phyloP scores from a whole-genome alignment of 2,113 vertebrate species.

The Thermophis baileyi region DNA sequence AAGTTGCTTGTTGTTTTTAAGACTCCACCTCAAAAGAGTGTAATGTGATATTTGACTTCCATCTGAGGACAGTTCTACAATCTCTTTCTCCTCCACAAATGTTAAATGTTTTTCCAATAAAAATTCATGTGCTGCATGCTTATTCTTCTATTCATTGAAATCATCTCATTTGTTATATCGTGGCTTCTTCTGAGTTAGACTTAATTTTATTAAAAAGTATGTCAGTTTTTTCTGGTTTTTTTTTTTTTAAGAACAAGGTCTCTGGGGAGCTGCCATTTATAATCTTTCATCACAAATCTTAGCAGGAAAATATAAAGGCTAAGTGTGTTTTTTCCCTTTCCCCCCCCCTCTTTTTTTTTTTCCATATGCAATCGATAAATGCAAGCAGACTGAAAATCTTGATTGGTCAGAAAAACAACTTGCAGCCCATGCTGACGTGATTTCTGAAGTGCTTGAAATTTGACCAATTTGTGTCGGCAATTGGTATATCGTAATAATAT shows the following conservation, averaged over 20 bases:
- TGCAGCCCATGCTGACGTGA: neutral
- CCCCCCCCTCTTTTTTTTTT: neutral
- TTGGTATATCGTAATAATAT: neutral
- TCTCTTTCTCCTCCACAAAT: neutral
- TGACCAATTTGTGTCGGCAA: neutral
- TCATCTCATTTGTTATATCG: constrained; percentile 11
- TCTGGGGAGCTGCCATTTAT: constrained; percentile 56
- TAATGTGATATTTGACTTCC: neutral
- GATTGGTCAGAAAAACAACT: neutral
- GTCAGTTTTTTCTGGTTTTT: neutral
- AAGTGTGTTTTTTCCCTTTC: neutral
- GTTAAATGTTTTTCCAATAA: neutral
- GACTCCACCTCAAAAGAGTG: neutral
- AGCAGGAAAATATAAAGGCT: constrained; percentile 40
- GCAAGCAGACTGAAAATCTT: neutral
- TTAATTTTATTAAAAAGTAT: constrained; percentile 60
- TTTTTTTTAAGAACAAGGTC: constrained; percentile 29
- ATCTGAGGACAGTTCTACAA: neutral
- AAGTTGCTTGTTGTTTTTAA: neutral
- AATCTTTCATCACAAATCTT: constrained; percentile 55
- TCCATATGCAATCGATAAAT: neutral
- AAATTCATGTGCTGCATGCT: constrained; percentile 39
- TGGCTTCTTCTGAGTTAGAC: constrained; percentile 51
- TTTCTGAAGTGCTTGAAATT: neutral
- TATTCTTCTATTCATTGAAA: constrained; percentile 46